Evolutionary conservation across 1,140 invertebrate species (phyloP).

Genomic region (Sycobia sp.): DNA sequence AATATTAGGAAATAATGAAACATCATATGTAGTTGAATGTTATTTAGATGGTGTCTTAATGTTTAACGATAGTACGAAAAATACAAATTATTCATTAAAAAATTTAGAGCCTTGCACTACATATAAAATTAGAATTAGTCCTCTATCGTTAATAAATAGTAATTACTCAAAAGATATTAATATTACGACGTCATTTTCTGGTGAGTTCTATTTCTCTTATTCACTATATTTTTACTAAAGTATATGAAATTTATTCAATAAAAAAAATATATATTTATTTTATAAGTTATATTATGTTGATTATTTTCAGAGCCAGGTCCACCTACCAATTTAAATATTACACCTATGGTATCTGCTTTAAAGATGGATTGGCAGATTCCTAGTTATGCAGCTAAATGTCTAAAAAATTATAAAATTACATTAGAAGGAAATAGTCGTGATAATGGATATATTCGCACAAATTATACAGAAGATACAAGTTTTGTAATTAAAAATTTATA

Average conservation of each 20-base stretch:
- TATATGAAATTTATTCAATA: too few species aligned
- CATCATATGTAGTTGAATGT: neutral
- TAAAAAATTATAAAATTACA: slow-evolving; percentile 43
- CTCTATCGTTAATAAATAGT: neutral
- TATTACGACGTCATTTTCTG: neutral
- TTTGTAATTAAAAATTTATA: slow-evolving; percentile 35
- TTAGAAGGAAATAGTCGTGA: slow-evolving; percentile 7
- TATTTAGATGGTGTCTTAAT: neutral
- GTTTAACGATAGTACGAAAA: neutral
- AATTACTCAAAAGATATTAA: neutral
- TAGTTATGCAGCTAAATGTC: slow-evolving; percentile 35
- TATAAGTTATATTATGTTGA: neutral
- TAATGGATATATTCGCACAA: neutral
- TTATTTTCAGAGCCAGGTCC: neutral
- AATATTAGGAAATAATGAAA: slow-evolving; percentile 8
- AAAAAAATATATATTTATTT: neutral
- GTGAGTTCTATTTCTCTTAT: slow-evolving; percentile 3
- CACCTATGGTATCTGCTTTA: slow-evolving; percentile 31
- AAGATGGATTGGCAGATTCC: slow-evolving; percentile 42
- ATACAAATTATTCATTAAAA: slow-evolving; percentile 15
- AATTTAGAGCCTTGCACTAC: slow-evolving; percentile 37
- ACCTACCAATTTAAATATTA: neutral
- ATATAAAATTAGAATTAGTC: slow-evolving; percentile 38
- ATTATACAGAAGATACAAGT: slow-evolving; percentile 29
- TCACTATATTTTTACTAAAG: too few species aligned